Evolutionary conservation across 2,113 vertebrate species (phyloP), one percentile per base, ranked within the genome.

Genomic region (Herpailurus yagouaroundi): DNA sequence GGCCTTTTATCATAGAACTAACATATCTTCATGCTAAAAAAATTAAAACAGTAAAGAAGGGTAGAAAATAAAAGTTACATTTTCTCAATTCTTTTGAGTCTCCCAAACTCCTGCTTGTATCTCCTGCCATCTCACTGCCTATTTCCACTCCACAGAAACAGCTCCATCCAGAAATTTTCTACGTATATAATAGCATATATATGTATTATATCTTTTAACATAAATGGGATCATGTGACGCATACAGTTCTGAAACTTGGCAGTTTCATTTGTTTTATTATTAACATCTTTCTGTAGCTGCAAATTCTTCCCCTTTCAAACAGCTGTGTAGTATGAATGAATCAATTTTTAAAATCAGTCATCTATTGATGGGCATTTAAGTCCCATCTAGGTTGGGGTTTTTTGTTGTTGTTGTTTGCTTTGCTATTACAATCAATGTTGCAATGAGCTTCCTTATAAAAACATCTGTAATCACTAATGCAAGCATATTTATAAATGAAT

Each of bases 401-500:
- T 36, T 88, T 88, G 38, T 77, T 93, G 66, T 66, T 87, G 52
- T 76, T 36, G 60, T 86, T 93, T 52, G 27, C 66, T 95, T 96
- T 89, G 55, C 27, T 79, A 64, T 63, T 86, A 66, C 7, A 96
- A 64, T 79, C 31, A 95, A 10, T 83, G 7, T 89, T 95, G 9
- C 36, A 82, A 25, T 89, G n/a, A 55, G 45, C 13, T 66, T 68
- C 48, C 36, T 86, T 93, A 4, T 76, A 60, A 96, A 92, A 88
- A 38, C 31, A 91, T 76, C 36, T 93, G 60, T 93, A 84, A 87
- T 89, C 55, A 64, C 36, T 41, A 87, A 87, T 86, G n/a, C 50
- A 55, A 96, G 14, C 93, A 68, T 93, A 96, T 82, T 87, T 41
- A 77, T 79, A 95, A 93, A 94, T 89, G 89, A 94, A 95, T 36